phyloP scores from a whole-genome alignment of 2,113 vertebrate species.

The Equus przewalskii region DNA sequence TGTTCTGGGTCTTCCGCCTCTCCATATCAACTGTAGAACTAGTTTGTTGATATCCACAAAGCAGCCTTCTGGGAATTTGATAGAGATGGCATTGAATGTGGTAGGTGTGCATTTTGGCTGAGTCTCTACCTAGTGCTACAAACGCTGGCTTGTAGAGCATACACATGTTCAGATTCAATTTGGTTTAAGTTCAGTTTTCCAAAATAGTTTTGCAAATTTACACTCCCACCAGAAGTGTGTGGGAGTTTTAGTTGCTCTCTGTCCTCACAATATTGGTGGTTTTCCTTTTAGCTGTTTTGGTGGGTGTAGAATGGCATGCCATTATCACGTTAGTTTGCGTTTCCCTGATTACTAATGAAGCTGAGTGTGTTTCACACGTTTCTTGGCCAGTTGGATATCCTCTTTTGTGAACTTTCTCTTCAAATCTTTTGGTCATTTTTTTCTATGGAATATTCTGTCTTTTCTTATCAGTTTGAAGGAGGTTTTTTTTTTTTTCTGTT shows the following conservation, averaged over 20 bases:
- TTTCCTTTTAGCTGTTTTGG: not conserved
- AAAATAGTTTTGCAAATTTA: slow-evolving; percentile 4
- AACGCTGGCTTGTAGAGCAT: not conserved
- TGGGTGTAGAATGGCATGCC: not conserved
- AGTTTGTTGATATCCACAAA: not conserved
- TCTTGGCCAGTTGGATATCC: not conserved
- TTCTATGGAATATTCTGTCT: not conserved
- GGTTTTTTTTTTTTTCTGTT: not conserved
- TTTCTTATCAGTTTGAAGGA: not conserved
- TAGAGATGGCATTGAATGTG: not conserved
- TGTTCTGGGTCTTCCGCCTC: not conserved
- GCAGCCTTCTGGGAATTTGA: not conserved
- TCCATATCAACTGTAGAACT: not conserved
- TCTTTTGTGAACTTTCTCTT: not conserved
- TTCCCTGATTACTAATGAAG: not conserved
- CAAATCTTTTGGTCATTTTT: not conserved
- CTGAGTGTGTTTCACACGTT: not conserved
- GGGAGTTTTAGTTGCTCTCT: not conserved
- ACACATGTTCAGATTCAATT: not conserved
- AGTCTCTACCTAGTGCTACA: not conserved
- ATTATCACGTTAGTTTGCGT: not conserved
- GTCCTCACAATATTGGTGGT: not conserved
- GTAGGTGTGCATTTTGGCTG: not conserved
- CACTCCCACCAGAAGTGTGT: not conserved
- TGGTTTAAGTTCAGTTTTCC: not conserved